phyloP scores from a whole-genome alignment of 2,113 vertebrate species.

The Oxyura jamaicensis region DNA sequence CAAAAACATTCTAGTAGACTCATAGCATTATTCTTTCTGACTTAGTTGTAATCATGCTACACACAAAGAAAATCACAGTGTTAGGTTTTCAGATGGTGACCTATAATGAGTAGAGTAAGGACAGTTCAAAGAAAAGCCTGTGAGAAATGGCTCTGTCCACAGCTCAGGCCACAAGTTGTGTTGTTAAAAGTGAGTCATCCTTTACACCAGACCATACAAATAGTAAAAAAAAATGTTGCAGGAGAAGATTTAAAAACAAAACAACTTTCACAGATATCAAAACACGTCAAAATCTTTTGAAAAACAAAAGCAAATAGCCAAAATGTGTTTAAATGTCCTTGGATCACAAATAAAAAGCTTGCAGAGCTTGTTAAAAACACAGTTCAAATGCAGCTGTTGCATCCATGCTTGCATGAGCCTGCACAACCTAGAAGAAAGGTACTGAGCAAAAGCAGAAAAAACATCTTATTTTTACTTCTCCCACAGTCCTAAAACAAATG shows the following conservation, averaged over 20 bases:
- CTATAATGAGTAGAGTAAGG: neutral
- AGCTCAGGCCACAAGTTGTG: neutral
- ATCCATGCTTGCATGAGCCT: neutral
- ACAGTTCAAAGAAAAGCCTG: neutral
- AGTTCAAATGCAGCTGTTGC: neutral
- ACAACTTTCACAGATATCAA: fast-evolving
- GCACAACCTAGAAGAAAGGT: neutral
- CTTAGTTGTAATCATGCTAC: neutral
- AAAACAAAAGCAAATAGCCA: neutral
- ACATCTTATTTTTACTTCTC: neutral
- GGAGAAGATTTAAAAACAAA: neutral
- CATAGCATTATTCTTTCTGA: neutral
- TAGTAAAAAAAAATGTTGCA: neutral
- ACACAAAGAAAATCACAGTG: neutral
- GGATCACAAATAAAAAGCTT: neutral
- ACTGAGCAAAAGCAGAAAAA: neutral
- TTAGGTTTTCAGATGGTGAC: neutral
- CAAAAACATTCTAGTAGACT: neutral
- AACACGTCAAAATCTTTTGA: neutral
- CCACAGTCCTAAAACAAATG: neutral
- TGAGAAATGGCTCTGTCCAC: neutral
- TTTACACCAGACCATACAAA: neutral
- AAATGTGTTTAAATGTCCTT: fast-evolving
- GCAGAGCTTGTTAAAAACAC: neutral
- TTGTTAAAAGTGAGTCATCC: neutral